Evolutionary conservation across 2,888 invertebrate species (phyloP), one percentile per base, ranked within the genome.

Genomic region (Sphaeridia pumilis): DNA sequence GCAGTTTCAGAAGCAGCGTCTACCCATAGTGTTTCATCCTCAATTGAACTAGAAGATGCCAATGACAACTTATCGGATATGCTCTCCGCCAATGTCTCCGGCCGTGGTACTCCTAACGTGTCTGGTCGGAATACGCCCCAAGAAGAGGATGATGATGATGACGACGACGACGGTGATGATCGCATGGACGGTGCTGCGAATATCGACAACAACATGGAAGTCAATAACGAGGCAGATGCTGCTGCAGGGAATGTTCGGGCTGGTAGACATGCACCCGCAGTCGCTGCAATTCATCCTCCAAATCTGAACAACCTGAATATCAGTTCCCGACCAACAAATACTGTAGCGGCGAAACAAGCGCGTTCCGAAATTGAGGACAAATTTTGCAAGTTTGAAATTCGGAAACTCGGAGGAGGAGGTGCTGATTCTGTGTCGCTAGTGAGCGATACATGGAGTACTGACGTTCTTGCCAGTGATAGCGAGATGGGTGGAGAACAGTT

Each of bases 401-500:
- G 87, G 71, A 76, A 76, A 51, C 67, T 76, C 34, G 74, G 76
- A 58, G 76, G 76, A 72, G 87, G 87, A 1, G 87, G 87, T 1
- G 95, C 95, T 70, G 97, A 97, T 72, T 93, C 93, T 1, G 84
- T 93, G 65, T 95, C 94, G 34, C 83, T 95, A 67, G 93, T 97
- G 65, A 93, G 93, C 44, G 97, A 98, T 70, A 94, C 94, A 1
- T 97, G 97, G 97, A 93, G 93, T 64, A 97, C 97, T 1, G 97
- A 97, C 72, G 97, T 97, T 44, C 72, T 95, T 52, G 94, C 94
- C 0, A 93, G 92, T 51, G 97, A 97, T 72, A 92, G 90, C 12
- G 97, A 97, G 73, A 87, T 87, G 20, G 64, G 61, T 24, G 61
- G 58, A 7, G 45, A 44, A 28, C 54, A 46, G 22, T 41, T 46